A percentile compares a stretch with the other conserved stretches of the same genome.
Evolutionary conservation across 2,113 vertebrate genomes (phyloP).

Genomic region (Morone chrysops): DNA sequence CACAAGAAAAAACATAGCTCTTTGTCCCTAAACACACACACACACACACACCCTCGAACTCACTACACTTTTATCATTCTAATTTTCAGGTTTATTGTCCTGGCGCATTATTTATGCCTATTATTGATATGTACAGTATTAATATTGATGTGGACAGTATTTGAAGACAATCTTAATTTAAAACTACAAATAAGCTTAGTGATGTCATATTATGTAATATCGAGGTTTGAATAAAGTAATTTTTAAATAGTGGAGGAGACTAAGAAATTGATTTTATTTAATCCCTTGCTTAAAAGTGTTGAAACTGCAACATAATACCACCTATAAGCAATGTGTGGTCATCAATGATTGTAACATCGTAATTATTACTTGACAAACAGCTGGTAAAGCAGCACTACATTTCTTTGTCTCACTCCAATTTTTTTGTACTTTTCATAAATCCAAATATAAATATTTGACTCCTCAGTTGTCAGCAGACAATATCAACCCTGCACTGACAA

Average conservation of each 20-base stretch:
- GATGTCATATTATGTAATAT: not conserved
- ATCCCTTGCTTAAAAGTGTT: not conserved
- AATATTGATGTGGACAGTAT: not conserved
- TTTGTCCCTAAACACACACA: not conserved
- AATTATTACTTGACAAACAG: constrained; percentile 3
- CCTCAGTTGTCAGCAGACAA: not conserved
- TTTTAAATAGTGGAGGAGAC: not conserved
- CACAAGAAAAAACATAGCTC: not conserved
- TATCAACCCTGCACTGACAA: fast-evolving
- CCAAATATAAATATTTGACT: constrained; percentile 3
- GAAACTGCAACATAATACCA: not conserved
- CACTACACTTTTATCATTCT: not conserved
- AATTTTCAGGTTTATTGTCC: not conserved
- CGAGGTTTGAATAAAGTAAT: too few species aligned
- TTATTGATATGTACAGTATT: not conserved
- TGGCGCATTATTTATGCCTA: not conserved
- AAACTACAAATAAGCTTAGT: not conserved
- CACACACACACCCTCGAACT: not conserved
- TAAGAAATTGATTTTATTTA: not conserved
- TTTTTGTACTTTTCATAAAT: not conserved
- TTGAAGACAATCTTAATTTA: not conserved
- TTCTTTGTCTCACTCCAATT: not conserved
- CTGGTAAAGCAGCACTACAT: not conserved
- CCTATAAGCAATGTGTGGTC: not conserved
- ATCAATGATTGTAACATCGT: not conserved